phyloP scores from a whole-genome alignment of 2,888 invertebrate species.

The Nudaria mundana region DNA sequence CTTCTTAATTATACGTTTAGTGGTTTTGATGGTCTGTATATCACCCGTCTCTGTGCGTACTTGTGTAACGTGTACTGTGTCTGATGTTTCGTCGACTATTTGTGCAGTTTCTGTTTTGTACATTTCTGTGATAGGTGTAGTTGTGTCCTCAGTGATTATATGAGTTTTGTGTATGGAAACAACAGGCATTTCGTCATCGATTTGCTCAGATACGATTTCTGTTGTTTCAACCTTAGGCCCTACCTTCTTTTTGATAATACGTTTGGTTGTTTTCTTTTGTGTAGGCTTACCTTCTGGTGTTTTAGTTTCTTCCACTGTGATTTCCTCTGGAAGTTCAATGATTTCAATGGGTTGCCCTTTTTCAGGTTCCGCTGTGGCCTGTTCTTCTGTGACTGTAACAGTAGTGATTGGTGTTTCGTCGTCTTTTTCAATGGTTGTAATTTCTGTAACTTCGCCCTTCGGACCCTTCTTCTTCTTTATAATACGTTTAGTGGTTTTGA shows the following conservation, averaged over 20 bases:
- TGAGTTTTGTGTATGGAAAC: slow-evolving; percentile 39
- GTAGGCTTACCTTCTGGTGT: slow-evolving; percentile 37
- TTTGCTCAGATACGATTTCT: slow-evolving; percentile 44
- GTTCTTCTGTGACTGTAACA: not conserved
- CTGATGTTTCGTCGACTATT: slow-evolving; percentile 21
- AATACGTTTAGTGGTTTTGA: not conserved
- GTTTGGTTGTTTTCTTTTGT: slow-evolving; percentile 30
- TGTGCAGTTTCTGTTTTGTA: slow-evolving; percentile 15
- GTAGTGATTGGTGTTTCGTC: not conserved
- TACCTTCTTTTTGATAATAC: slow-evolving; percentile 39
- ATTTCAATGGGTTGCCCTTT: slow-evolving; percentile 29
- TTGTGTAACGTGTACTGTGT: slow-evolving; percentile 31
- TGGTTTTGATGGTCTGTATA: slow-evolving; percentile 20
- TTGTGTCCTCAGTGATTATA: slow-evolving; percentile 19
- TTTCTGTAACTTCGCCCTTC: slow-evolving; percentile 7
- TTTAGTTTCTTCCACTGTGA: slow-evolving; percentile 17
- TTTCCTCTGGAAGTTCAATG: slow-evolving; percentile 36
- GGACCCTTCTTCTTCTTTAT: not conserved
- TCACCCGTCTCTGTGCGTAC: slow-evolving; percentile 24
- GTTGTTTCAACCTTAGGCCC: slow-evolving; percentile 51
- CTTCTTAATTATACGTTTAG: slow-evolving; percentile 4
- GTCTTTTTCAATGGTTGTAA: not conserved
- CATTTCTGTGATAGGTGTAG: slow-evolving; percentile 18
- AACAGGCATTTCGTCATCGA: slow-evolving; percentile 34
- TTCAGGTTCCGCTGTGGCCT: not conserved